Conservation (phyloP, 2,797 vertebrate genomes). For the Anabacerthia variegaticeps region DNA sequence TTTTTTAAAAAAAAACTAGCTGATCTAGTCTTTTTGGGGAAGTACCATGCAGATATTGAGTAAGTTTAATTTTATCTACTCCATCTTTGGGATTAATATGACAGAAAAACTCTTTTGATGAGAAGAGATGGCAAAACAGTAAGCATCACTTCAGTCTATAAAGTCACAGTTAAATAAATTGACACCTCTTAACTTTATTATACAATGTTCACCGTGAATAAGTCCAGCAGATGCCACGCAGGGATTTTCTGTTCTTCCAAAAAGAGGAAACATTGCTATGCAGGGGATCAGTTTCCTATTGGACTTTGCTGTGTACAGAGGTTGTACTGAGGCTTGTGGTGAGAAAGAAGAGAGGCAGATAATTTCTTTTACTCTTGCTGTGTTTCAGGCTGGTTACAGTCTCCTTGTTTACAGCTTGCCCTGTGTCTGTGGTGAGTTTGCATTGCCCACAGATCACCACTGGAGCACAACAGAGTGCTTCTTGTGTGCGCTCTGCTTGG, state of each 20-base stretch:
- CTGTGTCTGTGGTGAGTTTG: background rate
- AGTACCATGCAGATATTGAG: background rate
- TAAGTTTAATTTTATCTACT: background rate
- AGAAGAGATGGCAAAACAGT: background rate
- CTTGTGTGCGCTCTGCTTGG: background rate
- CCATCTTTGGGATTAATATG: background rate
- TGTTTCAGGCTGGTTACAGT: background rate
- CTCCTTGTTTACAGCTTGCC: background rate
- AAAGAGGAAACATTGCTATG: background rate
- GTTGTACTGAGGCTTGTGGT: background rate
- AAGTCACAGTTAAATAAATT: background rate
- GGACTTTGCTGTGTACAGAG: background rate
- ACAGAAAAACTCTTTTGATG: background rate
- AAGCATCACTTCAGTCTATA: background rate
- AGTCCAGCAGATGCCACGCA: background rate
- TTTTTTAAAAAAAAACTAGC: background rate
- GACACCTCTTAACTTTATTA: background rate
- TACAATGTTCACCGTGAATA: background rate
- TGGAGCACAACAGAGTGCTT: constrained; percentile 50
- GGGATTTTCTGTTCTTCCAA: background rate
- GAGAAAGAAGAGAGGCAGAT: background rate
- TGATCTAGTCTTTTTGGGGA: background rate
- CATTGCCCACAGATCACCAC: constrained; percentile 28
- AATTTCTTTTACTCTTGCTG: background rate
- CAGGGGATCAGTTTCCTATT: background rate